Evolutionary conservation across 2,797 vertebrate species (phyloP).

Genomic region (Anolis apletophallus): DNA sequence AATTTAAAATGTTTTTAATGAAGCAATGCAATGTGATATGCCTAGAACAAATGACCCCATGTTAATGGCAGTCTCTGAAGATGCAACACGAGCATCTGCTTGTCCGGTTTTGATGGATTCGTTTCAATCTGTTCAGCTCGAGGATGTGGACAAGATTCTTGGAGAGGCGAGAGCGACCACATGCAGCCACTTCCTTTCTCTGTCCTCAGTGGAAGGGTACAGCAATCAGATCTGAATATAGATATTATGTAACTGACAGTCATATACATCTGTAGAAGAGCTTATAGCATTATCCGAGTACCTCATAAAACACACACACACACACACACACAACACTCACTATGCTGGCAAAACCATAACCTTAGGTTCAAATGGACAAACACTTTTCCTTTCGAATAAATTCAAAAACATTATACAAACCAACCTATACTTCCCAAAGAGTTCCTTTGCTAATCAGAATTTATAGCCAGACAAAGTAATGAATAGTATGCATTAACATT

Average conservation of each 20-base stretch:
- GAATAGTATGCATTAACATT: conserved; percentile 30
- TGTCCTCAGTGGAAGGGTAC: background rate
- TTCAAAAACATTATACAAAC: background rate
- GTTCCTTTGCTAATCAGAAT: conserved; percentile 9
- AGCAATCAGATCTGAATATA: background rate
- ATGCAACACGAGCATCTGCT: too few relatives aligned
- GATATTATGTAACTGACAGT: too few relatives aligned
- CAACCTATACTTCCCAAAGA: conserved; percentile 7
- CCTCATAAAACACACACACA: too few relatives aligned
- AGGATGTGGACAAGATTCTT: too few relatives aligned
- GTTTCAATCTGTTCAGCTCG: too few relatives aligned
- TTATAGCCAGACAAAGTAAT: conserved; percentile 21
- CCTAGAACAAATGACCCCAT: too few relatives aligned
- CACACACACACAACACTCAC: background rate
- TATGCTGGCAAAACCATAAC: background rate
- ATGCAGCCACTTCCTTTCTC: background rate
- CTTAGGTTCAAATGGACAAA: background rate
- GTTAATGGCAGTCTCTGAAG: too few relatives aligned
- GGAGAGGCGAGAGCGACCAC: too few relatives aligned
- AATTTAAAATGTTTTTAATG: conserved; percentile 16
- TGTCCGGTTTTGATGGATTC: too few relatives aligned
- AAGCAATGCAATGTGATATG: background rate
- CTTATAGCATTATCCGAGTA: background rate
- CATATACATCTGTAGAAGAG: background rate
- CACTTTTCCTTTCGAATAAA: background rate